phyloP scores from a whole-genome alignment of 2,113 vertebrate genomes.

The Lanius ludovicianus region DNA sequence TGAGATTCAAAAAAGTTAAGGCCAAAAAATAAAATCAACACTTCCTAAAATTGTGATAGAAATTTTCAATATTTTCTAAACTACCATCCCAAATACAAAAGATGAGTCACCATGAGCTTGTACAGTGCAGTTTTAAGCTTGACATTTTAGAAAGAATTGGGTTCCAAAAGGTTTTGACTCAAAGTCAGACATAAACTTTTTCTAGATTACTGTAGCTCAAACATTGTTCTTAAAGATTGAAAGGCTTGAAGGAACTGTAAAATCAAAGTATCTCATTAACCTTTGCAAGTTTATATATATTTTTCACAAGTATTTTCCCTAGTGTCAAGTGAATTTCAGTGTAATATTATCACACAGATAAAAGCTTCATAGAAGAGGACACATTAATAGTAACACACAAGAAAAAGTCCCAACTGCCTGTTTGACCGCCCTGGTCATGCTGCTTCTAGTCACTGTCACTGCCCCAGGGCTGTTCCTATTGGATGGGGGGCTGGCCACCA shows the following conservation, averaged over 20 bases:
- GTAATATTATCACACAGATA: background rate
- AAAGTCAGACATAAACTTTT: background rate
- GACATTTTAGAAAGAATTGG: background rate
- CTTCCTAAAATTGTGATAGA: background rate
- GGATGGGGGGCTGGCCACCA: fast-evolving
- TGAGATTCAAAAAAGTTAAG: background rate
- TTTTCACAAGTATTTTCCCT: background rate
- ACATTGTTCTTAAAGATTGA: background rate
- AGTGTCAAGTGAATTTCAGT: background rate
- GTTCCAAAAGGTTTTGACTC: background rate
- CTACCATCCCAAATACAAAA: background rate
- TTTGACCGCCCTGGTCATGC: background rate
- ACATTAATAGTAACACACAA: background rate
- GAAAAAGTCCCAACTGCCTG: background rate
- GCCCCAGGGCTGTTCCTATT: background rate
- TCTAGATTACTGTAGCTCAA: background rate
- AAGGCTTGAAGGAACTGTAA: background rate
- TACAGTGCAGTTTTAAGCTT: background rate
- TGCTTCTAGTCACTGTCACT: background rate
- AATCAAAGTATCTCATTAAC: background rate
- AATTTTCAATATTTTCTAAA: background rate
- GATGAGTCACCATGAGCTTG: background rate
- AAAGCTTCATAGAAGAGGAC: background rate
- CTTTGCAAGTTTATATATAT: background rate
- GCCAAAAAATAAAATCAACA: background rate